Evolutionary conservation across 2,888 invertebrate species (phyloP), one percentile per base, ranked within the genome.

Genomic region (Drosophila acutilabella): DNA sequence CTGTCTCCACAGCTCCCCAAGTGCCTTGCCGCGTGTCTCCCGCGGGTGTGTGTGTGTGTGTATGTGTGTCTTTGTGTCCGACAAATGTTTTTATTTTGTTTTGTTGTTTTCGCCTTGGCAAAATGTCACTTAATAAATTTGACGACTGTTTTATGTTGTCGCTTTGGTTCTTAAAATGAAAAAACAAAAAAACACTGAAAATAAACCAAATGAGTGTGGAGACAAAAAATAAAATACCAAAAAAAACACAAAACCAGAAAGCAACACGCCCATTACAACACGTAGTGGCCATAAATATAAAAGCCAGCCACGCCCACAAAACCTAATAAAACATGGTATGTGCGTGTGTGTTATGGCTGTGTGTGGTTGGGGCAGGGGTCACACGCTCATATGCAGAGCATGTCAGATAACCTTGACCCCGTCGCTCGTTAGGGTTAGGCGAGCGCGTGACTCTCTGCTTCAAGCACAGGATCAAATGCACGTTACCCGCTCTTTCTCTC

Each of bases 91-190:
- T 84, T 64, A 52, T 65, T 61, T 56, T 47, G 33, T 41, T 44
- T 38, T 54, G 54, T 40, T 54, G 54, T 44, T 69, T 66, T 47
- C 58, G 62, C 33, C 50, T 64, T 58, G 40, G 45, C 64, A 67
- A 86, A 88, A 83, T 83, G 87, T 88, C 82, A 83, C 82, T 83
- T 83, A 86, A 83, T 83, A 83, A 83, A 83, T 83, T 83, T 83
- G 88, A 83, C 82, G 82, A 83, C 89, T 83, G 88, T 83, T 88
- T 83, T 83, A 83, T 83, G 82, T 86, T 83, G 82, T 83, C 82
- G 88, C 87, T 88, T 79, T 82, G 77, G 60, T 61, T 64, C 67
- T 78, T 66, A 67, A 79, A 78, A 70, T 78, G 61, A 54, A 57
- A 64, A 75, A 47, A 30, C 38, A 14, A 41, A 14, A 41, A 47